Conservation (phyloP, 1,140 invertebrate genomes). For the Harlomillsia oculata region DNA sequence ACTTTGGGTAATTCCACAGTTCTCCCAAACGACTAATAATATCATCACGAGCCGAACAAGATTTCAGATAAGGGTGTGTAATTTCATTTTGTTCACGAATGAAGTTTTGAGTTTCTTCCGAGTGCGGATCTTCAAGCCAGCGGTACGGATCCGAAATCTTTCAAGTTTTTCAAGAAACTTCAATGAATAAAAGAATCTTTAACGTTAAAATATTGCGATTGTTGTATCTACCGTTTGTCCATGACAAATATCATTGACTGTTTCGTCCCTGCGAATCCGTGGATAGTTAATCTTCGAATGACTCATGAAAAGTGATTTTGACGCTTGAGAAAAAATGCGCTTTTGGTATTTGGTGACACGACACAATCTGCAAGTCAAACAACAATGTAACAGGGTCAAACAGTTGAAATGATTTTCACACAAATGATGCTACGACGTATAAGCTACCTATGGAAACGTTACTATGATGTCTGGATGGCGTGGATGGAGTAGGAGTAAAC, state of each 20-base stretch:
- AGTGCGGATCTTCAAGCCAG: slow-evolving; percentile 93
- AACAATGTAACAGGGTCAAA: too few species aligned
- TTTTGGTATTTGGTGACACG: too few species aligned
- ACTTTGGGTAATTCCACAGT: slow-evolving; percentile 94
- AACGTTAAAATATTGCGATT: background rate
- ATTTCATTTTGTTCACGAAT: slow-evolving; percentile 85
- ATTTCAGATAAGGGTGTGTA: slow-evolving; percentile 71
- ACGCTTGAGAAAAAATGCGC: too few species aligned
- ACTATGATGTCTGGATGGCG: too few species aligned
- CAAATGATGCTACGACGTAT: too few species aligned
- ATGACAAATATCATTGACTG: slow-evolving; percentile 68
- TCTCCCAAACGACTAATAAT: slow-evolving; percentile 71
- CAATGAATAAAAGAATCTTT: slow-evolving; percentile 7
- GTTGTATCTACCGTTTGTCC: slow-evolving; percentile 57
- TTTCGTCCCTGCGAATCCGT: slow-evolving; percentile 61
- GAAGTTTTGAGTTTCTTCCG: slow-evolving; percentile 81
- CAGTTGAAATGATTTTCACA: too few species aligned
- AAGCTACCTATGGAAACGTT: too few species aligned
- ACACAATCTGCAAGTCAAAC: too few species aligned
- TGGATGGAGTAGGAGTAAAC: too few species aligned
- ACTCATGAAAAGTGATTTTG: slow-evolving; percentile 10
- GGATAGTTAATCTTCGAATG: slow-evolving; percentile 55
- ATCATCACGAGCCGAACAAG: slow-evolving; percentile 59
- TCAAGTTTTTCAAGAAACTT: slow-evolving; percentile 26
- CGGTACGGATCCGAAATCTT: slow-evolving; percentile 86